phyloP scores from a whole-genome alignment of 1,140 invertebrate species.

The Lamellibrachia luymesi region DNA sequence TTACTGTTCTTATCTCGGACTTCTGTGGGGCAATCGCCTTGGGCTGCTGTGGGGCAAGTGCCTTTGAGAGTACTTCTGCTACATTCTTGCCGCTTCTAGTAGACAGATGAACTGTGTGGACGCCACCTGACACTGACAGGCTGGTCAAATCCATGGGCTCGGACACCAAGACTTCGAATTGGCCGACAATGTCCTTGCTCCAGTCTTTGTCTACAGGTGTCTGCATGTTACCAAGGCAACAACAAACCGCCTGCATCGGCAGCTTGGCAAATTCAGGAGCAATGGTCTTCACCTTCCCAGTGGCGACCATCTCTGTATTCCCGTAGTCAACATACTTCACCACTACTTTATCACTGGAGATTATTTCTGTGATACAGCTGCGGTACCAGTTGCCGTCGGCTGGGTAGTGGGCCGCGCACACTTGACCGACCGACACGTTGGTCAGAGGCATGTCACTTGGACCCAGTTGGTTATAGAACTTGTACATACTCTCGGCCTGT shows the following conservation, averaged over 20 bases:
- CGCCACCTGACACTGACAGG: conserved; percentile 37
- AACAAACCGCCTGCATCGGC: conserved; percentile 14
- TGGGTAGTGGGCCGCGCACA: conserved; percentile 10
- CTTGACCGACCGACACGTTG: conserved; percentile 8
- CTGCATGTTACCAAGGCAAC: conserved; percentile 11
- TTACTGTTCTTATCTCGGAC: neutral
- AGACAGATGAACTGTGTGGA: neutral
- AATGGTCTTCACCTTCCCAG: conserved; percentile 16
- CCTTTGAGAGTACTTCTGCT: neutral
- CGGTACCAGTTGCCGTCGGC: conserved; percentile 22
- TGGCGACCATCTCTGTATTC: conserved; percentile 2
- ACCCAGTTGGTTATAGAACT: conserved; percentile 7
- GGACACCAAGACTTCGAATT: conserved; percentile 30
- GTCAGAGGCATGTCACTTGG: neutral
- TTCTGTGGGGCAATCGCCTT: neutral
- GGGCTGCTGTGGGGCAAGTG: neutral
- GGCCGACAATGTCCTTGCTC: neutral
- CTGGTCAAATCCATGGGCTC: conserved; percentile 46
- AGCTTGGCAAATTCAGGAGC: conserved; percentile 3
- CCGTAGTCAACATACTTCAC: conserved; percentile 24
- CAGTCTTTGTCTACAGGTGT: neutral
- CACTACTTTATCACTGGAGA: neutral
- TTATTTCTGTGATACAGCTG: neutral
- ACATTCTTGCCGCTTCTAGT: neutral
- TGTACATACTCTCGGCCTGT: conserved; percentile 15